phyloP scores from a whole-genome alignment of 1,140 invertebrate species.

The Halesus radiatus region DNA sequence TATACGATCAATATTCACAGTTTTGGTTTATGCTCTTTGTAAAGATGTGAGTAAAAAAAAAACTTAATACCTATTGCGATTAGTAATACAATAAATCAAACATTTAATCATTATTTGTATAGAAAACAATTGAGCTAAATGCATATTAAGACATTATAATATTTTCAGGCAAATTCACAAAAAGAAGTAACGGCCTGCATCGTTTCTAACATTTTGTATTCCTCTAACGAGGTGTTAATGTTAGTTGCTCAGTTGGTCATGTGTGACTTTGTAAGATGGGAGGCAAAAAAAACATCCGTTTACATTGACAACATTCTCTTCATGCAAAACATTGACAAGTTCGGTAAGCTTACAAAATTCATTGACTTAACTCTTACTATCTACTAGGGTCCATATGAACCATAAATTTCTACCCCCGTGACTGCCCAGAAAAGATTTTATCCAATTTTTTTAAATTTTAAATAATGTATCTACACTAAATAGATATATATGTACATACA shows the following conservation, averaged over 20 bases:
- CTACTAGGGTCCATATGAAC: too few relatives aligned
- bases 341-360: background rate
- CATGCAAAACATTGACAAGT: background rate
- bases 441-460: too few relatives aligned
- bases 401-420: too few relatives aligned
- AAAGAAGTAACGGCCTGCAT: background rate
- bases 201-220: background rate
- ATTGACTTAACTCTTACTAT: too few relatives aligned
- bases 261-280: conserved; percentile 5
- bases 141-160: background rate
- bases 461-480: too few relatives aligned
- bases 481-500: too few relatives aligned
- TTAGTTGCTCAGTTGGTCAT: background rate
- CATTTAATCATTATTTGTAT: too few relatives aligned
- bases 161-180: background rate
- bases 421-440: too few relatives aligned
- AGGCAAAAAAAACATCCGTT: background rate
- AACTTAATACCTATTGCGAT: too few relatives aligned
- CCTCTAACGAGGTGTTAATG: background rate
- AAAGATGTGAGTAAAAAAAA: too few relatives aligned
- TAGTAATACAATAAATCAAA: too few relatives aligned
- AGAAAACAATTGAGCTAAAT: too few relatives aligned
- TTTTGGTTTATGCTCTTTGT: background rate
- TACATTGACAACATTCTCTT: background rate
- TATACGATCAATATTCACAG: conserved; percentile 1